Evolutionary conservation across 1,140 invertebrate species (phyloP), one percentile per base, ranked within the genome.

Genomic region (Diuraphis noxia): DNA sequence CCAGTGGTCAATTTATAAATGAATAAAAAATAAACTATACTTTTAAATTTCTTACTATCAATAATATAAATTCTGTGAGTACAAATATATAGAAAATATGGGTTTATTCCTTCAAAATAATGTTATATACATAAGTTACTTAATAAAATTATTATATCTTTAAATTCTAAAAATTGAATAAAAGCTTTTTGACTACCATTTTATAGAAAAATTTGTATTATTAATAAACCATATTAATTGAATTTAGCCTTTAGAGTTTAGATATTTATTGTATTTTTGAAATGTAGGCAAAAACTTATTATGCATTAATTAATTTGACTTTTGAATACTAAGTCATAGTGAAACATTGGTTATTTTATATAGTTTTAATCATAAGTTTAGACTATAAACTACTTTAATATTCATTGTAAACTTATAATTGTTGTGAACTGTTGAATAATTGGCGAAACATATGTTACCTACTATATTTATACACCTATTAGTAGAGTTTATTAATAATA

Each of bases 131-230:
- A 5, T 72, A 72, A 72, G 56, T 72, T 72, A n/a, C 13, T 72
- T 34, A 72, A 72, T 72, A 72, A 9, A 72, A n/a, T 72, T 72
- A 72, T n/a, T n/a, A 17, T 63, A 63, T 13, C 30, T 63, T n/a
- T 17, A 63, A 63, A 63, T 63, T 63, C 9, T 63, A 63, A 63
- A 63, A 63, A 63, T 13, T 17, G 0, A n/a, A 63, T n/a, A 13
- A 10, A 63, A 63, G 56, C 56, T 63, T 63, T 56, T 30, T 56
- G 30, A 56, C 0, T 63, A 4, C 30, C 10, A 13, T n/a, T 63
- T 63, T 63, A 63, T 72, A 72, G 56, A 72, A 72, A n/a, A n/a
- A 72, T 72, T 72, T n/a, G n/a, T n/a, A 72, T n/a, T 72, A n/a
- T 72, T 72, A 72, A 72, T n/a, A 34, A 72, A 72, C 56, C 56